A percentile compares a stretch with the other conserved stretches of the same genome.
phyloP scores from a whole-genome alignment of 2,113 vertebrate species.

The Sylvietta virens region DNA sequence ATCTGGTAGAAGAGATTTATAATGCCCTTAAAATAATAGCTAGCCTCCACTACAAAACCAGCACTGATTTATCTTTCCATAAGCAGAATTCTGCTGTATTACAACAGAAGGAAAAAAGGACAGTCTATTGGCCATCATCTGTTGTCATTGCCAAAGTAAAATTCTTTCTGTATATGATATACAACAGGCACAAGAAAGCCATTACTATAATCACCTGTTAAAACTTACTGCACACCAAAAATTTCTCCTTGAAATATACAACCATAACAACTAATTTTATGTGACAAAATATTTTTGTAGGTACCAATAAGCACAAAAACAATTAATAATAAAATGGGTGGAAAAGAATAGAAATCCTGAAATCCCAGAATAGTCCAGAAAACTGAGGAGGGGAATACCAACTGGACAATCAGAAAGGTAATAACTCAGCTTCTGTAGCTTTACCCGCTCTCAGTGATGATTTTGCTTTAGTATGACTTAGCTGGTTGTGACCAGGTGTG shows the following conservation, averaged over 20 bases:
- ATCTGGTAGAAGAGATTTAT: neutral
- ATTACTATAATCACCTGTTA: neutral
- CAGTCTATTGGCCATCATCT: neutral
- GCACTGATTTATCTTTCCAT: neutral
- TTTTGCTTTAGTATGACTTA: neutral
- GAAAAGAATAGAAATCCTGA: neutral
- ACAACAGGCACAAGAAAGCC: neutral
- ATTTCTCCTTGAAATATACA: neutral
- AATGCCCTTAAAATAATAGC: neutral
- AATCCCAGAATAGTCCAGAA: too few species aligned
- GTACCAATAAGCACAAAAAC: neutral
- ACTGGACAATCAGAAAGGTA: neutral
- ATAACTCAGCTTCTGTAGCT: neutral
- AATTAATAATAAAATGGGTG: neutral
- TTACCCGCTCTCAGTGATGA: neutral
- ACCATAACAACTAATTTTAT: neutral
- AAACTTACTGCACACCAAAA: neutral
- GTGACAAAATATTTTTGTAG: neutral
- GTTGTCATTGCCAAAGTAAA: neutral
- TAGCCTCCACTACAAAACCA: neutral
- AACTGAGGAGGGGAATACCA: neutral
- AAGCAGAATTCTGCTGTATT: neutral
- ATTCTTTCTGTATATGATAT: neutral
- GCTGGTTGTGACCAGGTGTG: neutral
- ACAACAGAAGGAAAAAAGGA: neutral